These are phyloP conservation scores for Drosophila bipectinata DNA, from an alignment of 1,140 invertebrate species.

Conservation along the genomic window DNA sequence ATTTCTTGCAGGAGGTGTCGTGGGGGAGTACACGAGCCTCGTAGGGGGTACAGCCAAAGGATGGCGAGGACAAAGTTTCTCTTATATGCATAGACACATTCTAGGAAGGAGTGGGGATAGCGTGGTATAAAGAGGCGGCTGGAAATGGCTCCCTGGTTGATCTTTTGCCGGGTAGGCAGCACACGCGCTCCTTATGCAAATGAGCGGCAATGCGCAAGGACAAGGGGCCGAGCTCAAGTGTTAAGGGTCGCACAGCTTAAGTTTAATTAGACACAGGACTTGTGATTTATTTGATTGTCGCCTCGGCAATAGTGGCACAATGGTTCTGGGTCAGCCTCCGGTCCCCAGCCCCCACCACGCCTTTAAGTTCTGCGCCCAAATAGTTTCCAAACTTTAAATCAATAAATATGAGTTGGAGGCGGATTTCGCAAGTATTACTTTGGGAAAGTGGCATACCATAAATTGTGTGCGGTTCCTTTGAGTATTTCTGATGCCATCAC, in stretches of 20 bases:
- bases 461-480: constrained; percentile 7
- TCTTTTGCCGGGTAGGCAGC: constrained; percentile 69
- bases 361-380: constrained; percentile 1
- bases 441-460: constrained; percentile 7
- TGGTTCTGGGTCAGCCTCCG: constrained; percentile 22
- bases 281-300: constrained; percentile 76
- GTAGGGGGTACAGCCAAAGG: neutral
- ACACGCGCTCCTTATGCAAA: constrained; percentile 72
- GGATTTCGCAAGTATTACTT: constrained; percentile 12
- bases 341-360: neutral
- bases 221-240: constrained; percentile 67
- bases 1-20: neutral
- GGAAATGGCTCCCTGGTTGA: constrained; percentile 73
- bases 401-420: constrained; percentile 33
- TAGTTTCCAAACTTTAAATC: constrained; percentile 49
- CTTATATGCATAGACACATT: constrained; percentile 72
- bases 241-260: constrained; percentile 76
- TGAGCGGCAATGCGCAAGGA: constrained; percentile 31
- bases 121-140: constrained; percentile 10
- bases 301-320: constrained; percentile 32
- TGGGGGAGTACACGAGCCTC: neutral
- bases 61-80: constrained; percentile 55
- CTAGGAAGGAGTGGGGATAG: constrained; percentile 17
- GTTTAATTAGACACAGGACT: constrained; percentile 75
- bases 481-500: neutral